These are phyloP conservation scores for Propithecus coquereli DNA, from an alignment of 2,113 vertebrate genomes.

Conservation along the genomic window DNA sequence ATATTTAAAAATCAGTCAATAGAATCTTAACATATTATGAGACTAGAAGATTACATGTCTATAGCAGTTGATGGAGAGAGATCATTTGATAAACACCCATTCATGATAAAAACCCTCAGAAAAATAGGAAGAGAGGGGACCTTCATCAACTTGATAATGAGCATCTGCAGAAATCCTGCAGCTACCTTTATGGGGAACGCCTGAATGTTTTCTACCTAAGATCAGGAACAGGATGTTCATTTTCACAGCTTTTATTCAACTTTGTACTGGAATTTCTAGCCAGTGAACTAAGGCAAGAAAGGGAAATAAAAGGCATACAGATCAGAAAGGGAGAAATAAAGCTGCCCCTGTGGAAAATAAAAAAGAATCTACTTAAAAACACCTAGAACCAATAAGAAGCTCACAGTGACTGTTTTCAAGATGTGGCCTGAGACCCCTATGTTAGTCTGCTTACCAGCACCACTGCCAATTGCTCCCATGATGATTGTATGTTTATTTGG, in stretches of 20 bases:
- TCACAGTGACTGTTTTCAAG: conserved; percentile 93
- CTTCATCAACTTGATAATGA: neutral
- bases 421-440: conserved; percentile 92
- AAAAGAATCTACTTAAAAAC: neutral
- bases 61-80: neutral
- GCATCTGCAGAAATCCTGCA: neutral
- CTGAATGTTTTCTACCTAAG: neutral
- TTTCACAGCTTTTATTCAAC: neutral
- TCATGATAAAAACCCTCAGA: neutral
- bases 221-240: neutral
- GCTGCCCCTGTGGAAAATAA: neutral
- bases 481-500: conserved; percentile 93
- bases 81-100: neutral
- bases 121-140: neutral
- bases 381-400: conserved; percentile 93
- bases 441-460: conserved; percentile 91
- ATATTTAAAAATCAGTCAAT: neutral
- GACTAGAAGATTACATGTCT: neutral
- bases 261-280: neutral
- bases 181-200: neutral
- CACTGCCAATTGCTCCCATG: conserved; percentile 93
- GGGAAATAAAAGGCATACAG: neutral
- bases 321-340: neutral
- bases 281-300: neutral
- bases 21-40: neutral